These are phyloP conservation scores for Eupeodes latifasciatus DNA, from an alignment of 2,888 invertebrate species.

Conservation along the genomic window DNA sequence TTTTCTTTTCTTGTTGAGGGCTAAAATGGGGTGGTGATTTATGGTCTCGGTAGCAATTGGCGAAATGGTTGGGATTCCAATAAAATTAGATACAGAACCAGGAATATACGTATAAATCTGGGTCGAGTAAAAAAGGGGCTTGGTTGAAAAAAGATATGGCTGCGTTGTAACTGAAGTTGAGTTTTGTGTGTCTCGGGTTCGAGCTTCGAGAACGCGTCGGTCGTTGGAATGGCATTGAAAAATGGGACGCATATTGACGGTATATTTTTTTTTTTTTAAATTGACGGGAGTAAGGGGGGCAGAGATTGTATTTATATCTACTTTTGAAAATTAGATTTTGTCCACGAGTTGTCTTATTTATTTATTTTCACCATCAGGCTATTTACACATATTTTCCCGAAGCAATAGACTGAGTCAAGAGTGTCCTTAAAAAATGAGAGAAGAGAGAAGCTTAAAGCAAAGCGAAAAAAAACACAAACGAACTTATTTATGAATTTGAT, in stretches of 20 bases:
- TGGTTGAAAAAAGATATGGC: neutral
- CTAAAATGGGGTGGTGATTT: constrained; percentile 75
- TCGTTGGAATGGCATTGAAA: constrained; percentile 50
- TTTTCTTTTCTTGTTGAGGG: neutral
- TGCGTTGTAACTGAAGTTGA: constrained; percentile 51
- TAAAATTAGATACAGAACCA: constrained; percentile 73
- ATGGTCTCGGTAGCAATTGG: constrained; percentile 75
- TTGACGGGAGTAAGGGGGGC: neutral
- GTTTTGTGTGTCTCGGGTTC: constrained; percentile 32
- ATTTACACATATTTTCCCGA: constrained; percentile 48
- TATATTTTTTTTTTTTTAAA: constrained; percentile 18
- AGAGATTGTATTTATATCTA: neutral
- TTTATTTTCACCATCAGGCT: constrained; percentile 29
- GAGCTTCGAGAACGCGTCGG: constrained; percentile 11
- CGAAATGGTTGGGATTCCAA: constrained; percentile 75
- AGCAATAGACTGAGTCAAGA: neutral
- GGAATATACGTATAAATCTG: constrained; percentile 36
- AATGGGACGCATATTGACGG: constrained; percentile 67
- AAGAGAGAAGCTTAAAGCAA: constrained; percentile 32
- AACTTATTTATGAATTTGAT: constrained; percentile 67
- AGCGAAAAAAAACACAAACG: neutral
- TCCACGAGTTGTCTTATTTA: constrained; percentile 23
- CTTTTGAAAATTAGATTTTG: constrained; percentile 68
- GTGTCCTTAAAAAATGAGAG: neutral
- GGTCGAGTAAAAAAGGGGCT: constrained; percentile 9